These are phyloP conservation scores for Globodera ellingtonae DNA, from an alignment of 1,140 invertebrate genomes.

Conservation along the genomic window DNA sequence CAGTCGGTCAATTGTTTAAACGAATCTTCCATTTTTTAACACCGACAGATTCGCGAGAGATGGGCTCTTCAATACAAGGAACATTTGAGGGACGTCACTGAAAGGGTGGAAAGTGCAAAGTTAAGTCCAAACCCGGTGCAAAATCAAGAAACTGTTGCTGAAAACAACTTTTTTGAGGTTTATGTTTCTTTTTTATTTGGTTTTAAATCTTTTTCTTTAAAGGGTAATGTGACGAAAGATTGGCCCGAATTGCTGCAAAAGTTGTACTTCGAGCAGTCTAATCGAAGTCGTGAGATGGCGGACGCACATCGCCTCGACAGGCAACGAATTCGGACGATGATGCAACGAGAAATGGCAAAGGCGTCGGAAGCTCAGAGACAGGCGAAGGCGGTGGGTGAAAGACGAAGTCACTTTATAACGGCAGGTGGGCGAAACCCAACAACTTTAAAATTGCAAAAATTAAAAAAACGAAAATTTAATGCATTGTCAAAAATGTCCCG, in stretches of 20 bases:
- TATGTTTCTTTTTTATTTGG: not conserved
- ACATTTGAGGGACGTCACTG: slow-evolving; percentile 1
- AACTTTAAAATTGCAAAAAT: not conserved
- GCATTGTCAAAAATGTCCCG: too few species aligned
- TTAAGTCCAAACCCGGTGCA: not conserved
- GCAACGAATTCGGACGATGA: slow-evolving; percentile 24
- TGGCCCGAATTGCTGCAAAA: slow-evolving; percentile 31
- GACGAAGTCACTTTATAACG: slow-evolving; percentile 3
- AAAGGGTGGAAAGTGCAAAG: slow-evolving; percentile 19
- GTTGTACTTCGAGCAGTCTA: slow-evolving; percentile 17
- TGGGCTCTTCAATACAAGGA: slow-evolving; percentile 22
- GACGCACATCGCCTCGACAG: slow-evolving; percentile 25
- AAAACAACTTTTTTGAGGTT: slow-evolving; percentile 14
- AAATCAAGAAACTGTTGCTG: not conserved
- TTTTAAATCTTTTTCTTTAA: slow-evolving; percentile 6
- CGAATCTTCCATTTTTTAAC: not conserved
- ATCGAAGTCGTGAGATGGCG: slow-evolving; percentile 20
- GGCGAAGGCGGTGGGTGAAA: not conserved
- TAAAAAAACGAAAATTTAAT: too few species aligned
- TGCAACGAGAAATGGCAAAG: slow-evolving; percentile 19
- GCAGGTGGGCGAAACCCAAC: not conserved
- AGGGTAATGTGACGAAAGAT: slow-evolving; percentile 12
- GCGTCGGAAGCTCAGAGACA: not conserved
- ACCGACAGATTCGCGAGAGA: slow-evolving; percentile 17
- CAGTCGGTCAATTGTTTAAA: slow-evolving; percentile 4